phyloP scores from a whole-genome alignment of 1,140 invertebrate genomes.

The Conus betulinus region DNA sequence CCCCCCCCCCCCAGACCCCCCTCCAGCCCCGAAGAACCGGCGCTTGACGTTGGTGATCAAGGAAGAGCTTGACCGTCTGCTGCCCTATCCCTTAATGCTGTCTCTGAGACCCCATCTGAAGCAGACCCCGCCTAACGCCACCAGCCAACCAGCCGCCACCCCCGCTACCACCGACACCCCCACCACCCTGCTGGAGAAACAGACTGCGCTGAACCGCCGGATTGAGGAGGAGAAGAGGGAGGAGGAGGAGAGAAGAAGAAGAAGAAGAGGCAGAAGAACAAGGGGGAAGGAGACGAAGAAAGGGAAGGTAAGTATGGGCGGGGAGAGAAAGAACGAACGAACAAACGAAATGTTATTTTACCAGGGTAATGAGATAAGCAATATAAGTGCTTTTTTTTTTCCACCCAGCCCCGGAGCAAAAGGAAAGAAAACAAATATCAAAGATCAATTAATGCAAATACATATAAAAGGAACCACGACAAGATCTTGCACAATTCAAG shows the following conservation, averaged over 20 bases:
- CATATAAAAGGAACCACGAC: too few relatives aligned
- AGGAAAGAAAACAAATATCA: too few relatives aligned
- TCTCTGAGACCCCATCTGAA: background rate
- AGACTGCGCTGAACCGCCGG: background rate
- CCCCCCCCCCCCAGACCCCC: too few relatives aligned
- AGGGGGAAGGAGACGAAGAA: too few relatives aligned
- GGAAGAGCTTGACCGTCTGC: background rate
- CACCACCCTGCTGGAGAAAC: background rate
- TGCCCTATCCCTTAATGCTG: background rate
- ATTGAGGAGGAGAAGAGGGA: background rate
- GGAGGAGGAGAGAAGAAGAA: background rate
- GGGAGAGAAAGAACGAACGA: too few relatives aligned
- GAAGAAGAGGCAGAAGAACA: background rate
- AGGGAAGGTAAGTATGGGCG: background rate
- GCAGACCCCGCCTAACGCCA: background rate
- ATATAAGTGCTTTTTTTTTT: too few relatives aligned
- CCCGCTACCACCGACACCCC: background rate
- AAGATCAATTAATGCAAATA: too few relatives aligned
- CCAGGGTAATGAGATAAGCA: too few relatives aligned
- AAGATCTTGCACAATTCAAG: too few relatives aligned
- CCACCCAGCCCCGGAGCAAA: too few relatives aligned
- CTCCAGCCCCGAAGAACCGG: background rate
- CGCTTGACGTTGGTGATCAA: background rate
- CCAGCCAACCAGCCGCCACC: background rate
- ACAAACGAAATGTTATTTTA: too few relatives aligned